Conservation (phyloP, 2,888 invertebrate genomes). For the Eurytoma californica region DNA sequence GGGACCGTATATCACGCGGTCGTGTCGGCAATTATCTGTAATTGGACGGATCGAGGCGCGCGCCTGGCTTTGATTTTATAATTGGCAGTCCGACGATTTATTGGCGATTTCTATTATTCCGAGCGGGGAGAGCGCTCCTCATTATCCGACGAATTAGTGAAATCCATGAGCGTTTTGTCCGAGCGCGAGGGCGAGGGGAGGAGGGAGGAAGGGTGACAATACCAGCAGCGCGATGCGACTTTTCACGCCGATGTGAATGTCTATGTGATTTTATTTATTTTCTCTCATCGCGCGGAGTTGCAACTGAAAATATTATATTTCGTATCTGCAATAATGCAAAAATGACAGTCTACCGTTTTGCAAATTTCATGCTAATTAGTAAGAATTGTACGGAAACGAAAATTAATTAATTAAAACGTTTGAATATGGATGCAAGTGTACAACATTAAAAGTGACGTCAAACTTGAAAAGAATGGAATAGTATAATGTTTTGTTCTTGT, state of each 20-base stretch:
- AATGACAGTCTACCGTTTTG: no score
- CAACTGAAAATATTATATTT: not conserved
- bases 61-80: not conserved
- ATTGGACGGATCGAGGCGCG: not conserved
- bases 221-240: not conserved
- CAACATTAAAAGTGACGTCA: no score
- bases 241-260: not conserved
- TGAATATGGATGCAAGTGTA: no score
- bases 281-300: no score
- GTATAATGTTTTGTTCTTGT: no score
- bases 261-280: not conserved
- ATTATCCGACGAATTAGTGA: not conserved
- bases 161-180: not conserved
- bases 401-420: no score
- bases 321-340: not conserved
- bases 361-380: no score
- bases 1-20: conserved; percentile 4
- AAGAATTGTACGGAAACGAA: no score
- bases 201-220: not conserved
- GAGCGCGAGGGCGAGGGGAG: not conserved
- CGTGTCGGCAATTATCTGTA: conserved; percentile 12
- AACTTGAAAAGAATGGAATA: no score
- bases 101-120: not conserved
- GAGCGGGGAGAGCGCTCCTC: not conserved
- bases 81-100: not conserved